Conservation (phyloP, 2,888 invertebrate genomes). For the Priocnemis perturbator region DNA sequence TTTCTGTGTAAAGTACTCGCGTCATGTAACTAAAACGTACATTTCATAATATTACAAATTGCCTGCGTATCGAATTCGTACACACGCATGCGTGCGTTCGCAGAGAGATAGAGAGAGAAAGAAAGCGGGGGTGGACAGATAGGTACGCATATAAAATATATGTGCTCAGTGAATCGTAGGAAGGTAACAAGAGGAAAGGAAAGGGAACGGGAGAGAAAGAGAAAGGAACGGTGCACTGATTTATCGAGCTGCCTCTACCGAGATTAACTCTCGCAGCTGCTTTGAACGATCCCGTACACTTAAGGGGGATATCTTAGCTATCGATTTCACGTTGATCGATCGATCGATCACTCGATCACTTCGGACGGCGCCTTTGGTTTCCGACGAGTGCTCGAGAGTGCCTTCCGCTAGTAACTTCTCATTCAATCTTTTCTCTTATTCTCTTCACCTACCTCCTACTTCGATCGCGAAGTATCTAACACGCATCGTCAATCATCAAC, state of each 20-base stretch:
- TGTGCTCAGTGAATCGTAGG: neutral
- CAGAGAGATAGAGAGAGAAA: neutral
- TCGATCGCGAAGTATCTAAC: too few species aligned
- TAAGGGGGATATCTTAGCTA: slow-evolving; percentile 34
- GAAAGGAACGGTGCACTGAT: slow-evolving; percentile 36
- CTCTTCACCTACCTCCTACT: too few species aligned
- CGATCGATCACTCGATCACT: slow-evolving; percentile 40
- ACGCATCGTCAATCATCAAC: too few species aligned
- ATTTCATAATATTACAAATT: too few species aligned
- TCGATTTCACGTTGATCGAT: slow-evolving; percentile 45
- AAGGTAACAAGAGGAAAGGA: neutral
- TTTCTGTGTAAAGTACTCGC: too few species aligned
- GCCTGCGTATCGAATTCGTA: too few species aligned
- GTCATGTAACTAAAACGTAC: too few species aligned
- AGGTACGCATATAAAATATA: too few species aligned
- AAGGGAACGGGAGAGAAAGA: neutral
- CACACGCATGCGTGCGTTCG: too few species aligned
- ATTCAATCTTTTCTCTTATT: slow-evolving; percentile 14
- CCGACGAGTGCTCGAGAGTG: slow-evolving; percentile 9
- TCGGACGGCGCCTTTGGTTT: slow-evolving; percentile 25
- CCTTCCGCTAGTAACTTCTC: slow-evolving; percentile 19
- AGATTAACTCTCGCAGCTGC: slow-evolving; percentile 47
- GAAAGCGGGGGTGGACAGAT: neutral
- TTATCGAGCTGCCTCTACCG: slow-evolving; percentile 44
- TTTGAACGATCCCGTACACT: slow-evolving; percentile 36